phyloP scores from a whole-genome alignment of 1,140 invertebrate species.

The Hesperophylax magnus region DNA sequence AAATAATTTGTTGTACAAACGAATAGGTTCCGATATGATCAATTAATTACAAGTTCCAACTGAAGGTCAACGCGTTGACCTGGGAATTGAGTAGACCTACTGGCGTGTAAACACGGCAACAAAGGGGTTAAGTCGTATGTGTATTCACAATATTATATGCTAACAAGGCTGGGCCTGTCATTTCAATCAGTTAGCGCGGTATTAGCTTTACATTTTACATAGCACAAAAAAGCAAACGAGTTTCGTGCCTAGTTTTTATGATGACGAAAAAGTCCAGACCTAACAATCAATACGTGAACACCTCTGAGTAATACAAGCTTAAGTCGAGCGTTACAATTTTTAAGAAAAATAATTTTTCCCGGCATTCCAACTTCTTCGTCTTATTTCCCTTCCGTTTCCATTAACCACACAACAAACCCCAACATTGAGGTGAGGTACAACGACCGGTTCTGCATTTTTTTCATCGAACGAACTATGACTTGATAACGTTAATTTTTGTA shows the following conservation, averaged over 20 bases:
- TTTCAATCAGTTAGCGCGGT: conserved; percentile 35
- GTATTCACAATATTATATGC: conserved; percentile 30
- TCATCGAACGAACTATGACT: too few species aligned
- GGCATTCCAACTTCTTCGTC: too few species aligned
- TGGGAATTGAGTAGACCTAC: background rate
- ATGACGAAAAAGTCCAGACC: conserved; percentile 7
- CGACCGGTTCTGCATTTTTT: too few species aligned
- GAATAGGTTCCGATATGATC: conserved; percentile 1
- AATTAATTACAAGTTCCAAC: background rate
- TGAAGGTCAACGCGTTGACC: conserved; percentile 13
- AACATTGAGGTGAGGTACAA: too few species aligned
- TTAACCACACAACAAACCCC: too few species aligned
- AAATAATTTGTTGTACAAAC: background rate
- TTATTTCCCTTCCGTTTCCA: too few species aligned
- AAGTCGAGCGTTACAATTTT: background rate
- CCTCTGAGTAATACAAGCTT: background rate
- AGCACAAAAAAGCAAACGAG: conserved; percentile 25
- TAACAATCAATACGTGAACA: conserved; percentile 32
- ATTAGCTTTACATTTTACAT: conserved; percentile 18
- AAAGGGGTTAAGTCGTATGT: conserved; percentile 16
- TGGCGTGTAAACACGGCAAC: conserved; percentile 27
- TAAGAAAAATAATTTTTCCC: too few species aligned
- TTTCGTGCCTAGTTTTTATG: conserved; percentile 27
- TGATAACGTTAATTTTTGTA: too few species aligned
- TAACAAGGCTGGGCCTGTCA: conserved; percentile 35